These are phyloP conservation scores for Sinocyclocheilus grahami DNA, from an alignment of 2,113 vertebrate species.

Conservation along the genomic window DNA sequence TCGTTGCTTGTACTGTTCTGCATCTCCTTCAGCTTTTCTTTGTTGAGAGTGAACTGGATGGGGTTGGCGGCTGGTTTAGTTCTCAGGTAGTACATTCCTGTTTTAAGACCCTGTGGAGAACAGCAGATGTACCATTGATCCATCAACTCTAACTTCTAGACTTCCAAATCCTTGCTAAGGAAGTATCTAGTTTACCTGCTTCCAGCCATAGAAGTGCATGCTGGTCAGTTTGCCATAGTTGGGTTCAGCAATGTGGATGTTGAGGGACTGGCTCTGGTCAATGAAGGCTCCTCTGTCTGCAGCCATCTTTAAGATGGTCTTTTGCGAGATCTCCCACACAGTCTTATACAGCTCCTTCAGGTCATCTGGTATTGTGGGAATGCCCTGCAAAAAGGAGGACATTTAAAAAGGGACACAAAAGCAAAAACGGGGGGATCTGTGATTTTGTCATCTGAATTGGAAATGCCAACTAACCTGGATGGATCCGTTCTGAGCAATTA, in stretches of 20 bases:
- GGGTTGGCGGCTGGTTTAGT: conserved; percentile 95
- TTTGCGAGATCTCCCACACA: conserved; percentile 98
- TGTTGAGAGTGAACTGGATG: conserved; percentile 97
- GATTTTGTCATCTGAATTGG: too few relatives aligned
- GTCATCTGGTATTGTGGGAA: conserved; percentile 86
- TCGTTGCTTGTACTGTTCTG: conserved; percentile 65
- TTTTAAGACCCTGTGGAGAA: conserved; percentile 88
- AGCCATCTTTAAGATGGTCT: conserved; percentile 92
- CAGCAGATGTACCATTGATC: not conserved
- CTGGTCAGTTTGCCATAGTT: conserved; percentile 97
- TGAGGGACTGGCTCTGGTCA: conserved; percentile 97
- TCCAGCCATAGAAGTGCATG: conserved; percentile 99
- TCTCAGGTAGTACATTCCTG: conserved; percentile 96
- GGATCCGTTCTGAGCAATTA: conserved; percentile 92
- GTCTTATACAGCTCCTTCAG: conserved; percentile 96
- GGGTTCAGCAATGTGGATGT: conserved; percentile 95
- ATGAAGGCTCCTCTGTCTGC: conserved; percentile 94
- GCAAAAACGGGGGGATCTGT: not conserved
- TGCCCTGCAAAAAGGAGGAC: conserved; percentile 62
- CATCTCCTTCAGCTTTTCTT: conserved; percentile 86
- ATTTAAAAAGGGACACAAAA: not conserved
- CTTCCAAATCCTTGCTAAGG: not conserved
- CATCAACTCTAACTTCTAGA: not conserved
- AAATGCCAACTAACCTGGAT: conserved; percentile 81
- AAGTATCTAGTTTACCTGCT: conserved; percentile 78